Evolutionary conservation across 2,888 invertebrate species (phyloP).

Genomic region (Tetranychus piercei): DNA sequence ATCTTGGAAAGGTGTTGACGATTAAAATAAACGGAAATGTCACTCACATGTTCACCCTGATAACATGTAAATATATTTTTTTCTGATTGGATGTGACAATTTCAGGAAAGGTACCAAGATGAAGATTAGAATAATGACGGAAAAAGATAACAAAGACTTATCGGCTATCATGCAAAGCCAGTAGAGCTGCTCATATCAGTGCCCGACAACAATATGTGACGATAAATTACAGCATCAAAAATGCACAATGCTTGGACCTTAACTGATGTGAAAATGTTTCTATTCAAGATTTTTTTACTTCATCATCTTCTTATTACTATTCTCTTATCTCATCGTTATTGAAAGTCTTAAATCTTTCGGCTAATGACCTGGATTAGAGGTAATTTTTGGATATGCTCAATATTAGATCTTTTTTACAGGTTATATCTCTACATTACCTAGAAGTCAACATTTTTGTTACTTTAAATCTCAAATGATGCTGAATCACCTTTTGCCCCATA

Average conservation of each 20-base stretch:
- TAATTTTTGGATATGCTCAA: background rate
- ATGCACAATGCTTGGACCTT: no score
- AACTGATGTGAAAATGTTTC: no score
- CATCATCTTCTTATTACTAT: background rate
- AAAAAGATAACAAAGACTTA: no score
- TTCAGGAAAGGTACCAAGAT: background rate
- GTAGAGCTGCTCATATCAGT: no score
- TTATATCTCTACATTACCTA: no score
- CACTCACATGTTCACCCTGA: background rate
- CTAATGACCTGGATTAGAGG: conserved; percentile 4
- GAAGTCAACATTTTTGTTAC: background rate
- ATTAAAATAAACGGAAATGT: background rate
- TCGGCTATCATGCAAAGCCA: no score
- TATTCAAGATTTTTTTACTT: background rate
- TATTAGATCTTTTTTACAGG: background rate
- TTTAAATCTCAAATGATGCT: background rate
- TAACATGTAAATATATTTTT: background rate
- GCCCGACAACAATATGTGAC: no score
- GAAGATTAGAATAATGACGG: no score
- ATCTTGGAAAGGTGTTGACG: background rate
- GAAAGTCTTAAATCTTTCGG: background rate
- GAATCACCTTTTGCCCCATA: background rate
- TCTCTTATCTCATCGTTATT: background rate
- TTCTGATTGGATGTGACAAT: background rate
- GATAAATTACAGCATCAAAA: no score